Evolutionary conservation across 2,113 vertebrate genomes (phyloP).

Genomic region (Guaruba guarouba): DNA sequence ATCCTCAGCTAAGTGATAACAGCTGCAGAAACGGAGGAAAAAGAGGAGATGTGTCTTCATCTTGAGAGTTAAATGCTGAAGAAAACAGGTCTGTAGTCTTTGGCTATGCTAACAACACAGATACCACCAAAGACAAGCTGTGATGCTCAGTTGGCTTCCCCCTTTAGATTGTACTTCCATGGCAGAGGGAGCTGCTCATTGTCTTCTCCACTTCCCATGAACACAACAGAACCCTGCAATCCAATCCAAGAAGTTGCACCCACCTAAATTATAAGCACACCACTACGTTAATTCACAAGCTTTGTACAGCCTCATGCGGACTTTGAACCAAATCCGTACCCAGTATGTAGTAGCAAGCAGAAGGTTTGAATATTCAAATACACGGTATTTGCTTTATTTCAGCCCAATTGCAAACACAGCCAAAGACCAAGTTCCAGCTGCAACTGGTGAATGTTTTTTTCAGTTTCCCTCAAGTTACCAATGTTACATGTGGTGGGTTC

Average conservation of each 20-base stretch:
- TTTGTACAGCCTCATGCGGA: background rate
- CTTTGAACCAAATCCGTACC: background rate
- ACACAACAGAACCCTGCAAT: background rate
- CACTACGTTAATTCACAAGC: background rate
- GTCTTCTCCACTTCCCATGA: background rate
- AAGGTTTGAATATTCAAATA: background rate
- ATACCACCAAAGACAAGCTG: background rate
- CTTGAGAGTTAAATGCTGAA: background rate
- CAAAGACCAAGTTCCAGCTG: background rate
- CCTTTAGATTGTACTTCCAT: background rate
- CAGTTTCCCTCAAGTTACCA: background rate
- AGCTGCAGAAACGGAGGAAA: background rate
- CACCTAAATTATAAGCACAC: background rate
- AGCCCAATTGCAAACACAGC: background rate
- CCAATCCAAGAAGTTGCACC: background rate
- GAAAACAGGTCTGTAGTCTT: background rate
- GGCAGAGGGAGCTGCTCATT: background rate
- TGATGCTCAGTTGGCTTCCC: background rate
- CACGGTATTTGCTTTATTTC: background rate
- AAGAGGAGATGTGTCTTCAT: background rate
- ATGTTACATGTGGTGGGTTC: background rate
- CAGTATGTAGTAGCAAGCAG: background rate
- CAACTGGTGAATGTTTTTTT: background rate
- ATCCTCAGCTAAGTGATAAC: background rate
- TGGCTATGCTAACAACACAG: background rate